Percentiles rank a stretch among this genome's conserved stretches.
phyloP scores from a whole-genome alignment of 2,888 invertebrate species.

The Acronicta aceris region DNA sequence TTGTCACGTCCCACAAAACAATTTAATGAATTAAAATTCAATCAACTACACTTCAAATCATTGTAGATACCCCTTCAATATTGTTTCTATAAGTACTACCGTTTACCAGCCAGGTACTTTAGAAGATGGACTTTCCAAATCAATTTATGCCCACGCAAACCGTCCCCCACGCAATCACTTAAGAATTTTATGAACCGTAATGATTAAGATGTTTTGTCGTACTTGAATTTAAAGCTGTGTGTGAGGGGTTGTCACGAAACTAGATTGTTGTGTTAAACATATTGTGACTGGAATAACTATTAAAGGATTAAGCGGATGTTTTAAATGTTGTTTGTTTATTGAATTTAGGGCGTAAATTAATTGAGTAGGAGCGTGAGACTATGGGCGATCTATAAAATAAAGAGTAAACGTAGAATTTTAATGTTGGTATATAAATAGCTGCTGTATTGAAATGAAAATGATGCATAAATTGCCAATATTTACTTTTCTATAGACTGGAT shows the following conservation, averaged over 20 bases:
- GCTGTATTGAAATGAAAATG: not conserved
- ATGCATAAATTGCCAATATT: too few species aligned
- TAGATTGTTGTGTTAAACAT: conserved; percentile 75
- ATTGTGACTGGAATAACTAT: conserved; percentile 85
- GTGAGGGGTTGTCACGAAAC: conserved; percentile 61
- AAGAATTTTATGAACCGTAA: conserved; percentile 88
- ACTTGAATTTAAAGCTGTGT: conserved; percentile 74
- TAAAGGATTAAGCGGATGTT: conserved; percentile 78
- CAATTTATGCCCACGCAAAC: conserved; percentile 83
- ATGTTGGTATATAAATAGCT: not conserved
- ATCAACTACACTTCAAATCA: conserved; percentile 38
- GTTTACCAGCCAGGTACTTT: conserved; percentile 72
- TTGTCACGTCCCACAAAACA: not conserved
- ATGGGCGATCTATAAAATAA: not conserved
- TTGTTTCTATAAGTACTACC: conserved; percentile 59
- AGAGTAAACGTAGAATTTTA: not conserved
- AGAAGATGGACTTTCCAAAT: conserved; percentile 84
- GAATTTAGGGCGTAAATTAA: conserved; percentile 48
- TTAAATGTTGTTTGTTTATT: conserved; percentile 47
- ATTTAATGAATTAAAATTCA: conserved; percentile 31
- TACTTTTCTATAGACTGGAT: not conserved
- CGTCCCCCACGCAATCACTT: conserved; percentile 86
- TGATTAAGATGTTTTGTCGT: conserved; percentile 88
- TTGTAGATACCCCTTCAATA: conserved; percentile 61
- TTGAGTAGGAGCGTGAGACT: conserved; percentile 45